Conservation (phyloP, 2,797 vertebrate species). For the Helarctos malayanus region DNA sequence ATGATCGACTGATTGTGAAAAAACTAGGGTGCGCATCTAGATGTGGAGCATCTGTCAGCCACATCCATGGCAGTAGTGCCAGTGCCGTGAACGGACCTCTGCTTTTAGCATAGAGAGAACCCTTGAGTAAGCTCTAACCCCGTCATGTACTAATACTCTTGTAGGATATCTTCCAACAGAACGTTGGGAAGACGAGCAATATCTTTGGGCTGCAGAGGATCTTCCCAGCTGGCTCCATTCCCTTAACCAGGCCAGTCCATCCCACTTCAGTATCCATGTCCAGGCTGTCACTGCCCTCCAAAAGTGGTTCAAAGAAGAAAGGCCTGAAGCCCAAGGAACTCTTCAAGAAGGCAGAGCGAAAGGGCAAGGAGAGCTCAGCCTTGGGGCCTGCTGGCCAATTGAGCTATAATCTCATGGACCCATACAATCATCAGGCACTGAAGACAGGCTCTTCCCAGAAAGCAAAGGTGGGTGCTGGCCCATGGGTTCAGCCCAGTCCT, state of each 20-base stretch:
- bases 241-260: constrained; percentile 88
- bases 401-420: constrained; percentile 85
- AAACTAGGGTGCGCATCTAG: constrained; percentile 73
- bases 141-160: constrained; percentile 78
- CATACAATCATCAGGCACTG: constrained; percentile 82
- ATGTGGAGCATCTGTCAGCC: constrained; percentile 71
- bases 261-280: constrained; percentile 86
- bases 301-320: constrained; percentile 92
- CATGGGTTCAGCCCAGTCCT: constrained; percentile 80
- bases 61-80: constrained; percentile 55
- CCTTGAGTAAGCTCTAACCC: constrained; percentile 80
- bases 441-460: constrained; percentile 81
- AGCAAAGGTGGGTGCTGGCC: constrained; percentile 86
- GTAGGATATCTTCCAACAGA: constrained; percentile 96
- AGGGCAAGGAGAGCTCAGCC: constrained; percentile 89
- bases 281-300: constrained; percentile 83
- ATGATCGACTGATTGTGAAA: constrained; percentile 32
- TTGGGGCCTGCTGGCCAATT: constrained; percentile 85
- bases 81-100: constrained; percentile 77
- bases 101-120: constrained; percentile 75
- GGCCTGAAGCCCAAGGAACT: constrained; percentile 92
- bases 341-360: constrained; percentile 93
- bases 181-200: constrained; percentile 93
- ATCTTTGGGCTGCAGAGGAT: constrained; percentile 91
- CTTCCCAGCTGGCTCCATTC: constrained; percentile 89